These are phyloP conservation scores for Bombus picipes DNA, from an alignment of 1,140 invertebrate species.

Conservation along the genomic window DNA sequence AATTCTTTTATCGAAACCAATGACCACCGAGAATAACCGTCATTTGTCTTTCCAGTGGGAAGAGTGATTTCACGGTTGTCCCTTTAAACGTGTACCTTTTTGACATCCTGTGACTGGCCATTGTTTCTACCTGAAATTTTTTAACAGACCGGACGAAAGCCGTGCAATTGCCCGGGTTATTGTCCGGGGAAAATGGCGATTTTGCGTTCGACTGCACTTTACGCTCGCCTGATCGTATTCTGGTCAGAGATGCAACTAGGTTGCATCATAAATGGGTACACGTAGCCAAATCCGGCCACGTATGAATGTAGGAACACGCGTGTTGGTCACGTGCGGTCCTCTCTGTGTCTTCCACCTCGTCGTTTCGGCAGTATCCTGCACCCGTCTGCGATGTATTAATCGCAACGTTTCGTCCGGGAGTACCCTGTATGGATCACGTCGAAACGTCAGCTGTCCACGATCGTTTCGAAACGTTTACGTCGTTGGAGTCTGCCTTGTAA, in stretches of 20 bases:
- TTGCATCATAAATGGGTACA: slow-evolving; percentile 48
- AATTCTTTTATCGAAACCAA: background rate
- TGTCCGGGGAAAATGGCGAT: slow-evolving; percentile 11
- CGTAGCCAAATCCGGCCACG: slow-evolving; percentile 33
- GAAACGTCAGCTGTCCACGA: slow-evolving; percentile 15
- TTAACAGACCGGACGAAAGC: background rate
- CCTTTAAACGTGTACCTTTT: background rate
- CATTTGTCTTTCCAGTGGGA: background rate
- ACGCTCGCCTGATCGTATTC: slow-evolving; percentile 30
- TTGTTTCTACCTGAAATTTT: background rate
- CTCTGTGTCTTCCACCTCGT: slow-evolving; percentile 6
- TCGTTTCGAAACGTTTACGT: background rate
- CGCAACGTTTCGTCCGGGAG: slow-evolving; percentile 9
- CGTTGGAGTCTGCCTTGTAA: too few species aligned
- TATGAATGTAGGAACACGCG: slow-evolving; percentile 11
- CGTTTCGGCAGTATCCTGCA: slow-evolving; percentile 26
- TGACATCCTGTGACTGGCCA: background rate
- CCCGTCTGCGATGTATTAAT: slow-evolving; percentile 54
- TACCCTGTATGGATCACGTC: background rate
- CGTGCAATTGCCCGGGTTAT: background rate
- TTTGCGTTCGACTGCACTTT: slow-evolving; percentile 35
- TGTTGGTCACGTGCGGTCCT: background rate
- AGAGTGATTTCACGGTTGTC: background rate
- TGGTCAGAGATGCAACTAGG: slow-evolving; percentile 22
- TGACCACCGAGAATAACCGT: background rate